These are phyloP conservation scores for Drosophila parthenogenetica DNA, from an alignment of 2,888 invertebrate genomes.

Conservation along the genomic window DNA sequence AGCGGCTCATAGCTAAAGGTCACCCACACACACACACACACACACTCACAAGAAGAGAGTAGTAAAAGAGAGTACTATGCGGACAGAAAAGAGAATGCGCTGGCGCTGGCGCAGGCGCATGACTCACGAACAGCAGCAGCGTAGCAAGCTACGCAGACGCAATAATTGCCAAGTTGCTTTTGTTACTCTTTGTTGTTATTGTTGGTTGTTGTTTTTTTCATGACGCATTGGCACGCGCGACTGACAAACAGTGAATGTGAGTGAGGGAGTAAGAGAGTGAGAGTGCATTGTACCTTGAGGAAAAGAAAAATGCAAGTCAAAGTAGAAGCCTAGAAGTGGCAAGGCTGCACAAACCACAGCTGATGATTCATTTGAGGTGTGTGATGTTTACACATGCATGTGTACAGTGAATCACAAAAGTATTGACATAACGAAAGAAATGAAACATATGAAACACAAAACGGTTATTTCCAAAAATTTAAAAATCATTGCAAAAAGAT, in stretches of 20 bases:
- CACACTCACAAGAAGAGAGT: conserved; percentile 7
- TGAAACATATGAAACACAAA: too few relatives aligned
- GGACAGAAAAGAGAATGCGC: conserved; percentile 3
- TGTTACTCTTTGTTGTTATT: conserved; percentile 11
- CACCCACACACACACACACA: conserved; percentile 16
- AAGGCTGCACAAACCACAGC: conserved; percentile 24
- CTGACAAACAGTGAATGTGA: conserved; percentile 12
- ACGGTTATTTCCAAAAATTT: too few relatives aligned
- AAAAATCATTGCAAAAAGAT: too few relatives aligned
- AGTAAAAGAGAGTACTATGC: conserved; percentile 1
- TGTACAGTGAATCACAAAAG: neutral
- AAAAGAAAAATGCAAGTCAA: conserved; percentile 3
- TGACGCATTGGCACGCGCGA: conserved; percentile 49
- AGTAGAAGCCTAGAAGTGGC: conserved; percentile 31
- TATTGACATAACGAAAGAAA: neutral
- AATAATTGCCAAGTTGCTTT: conserved; percentile 36
- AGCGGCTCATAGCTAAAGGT: conserved; percentile 33
- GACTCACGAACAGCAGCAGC: conserved; percentile 40
- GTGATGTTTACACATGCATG: conserved; percentile 1
- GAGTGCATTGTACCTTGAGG: conserved; percentile 54
- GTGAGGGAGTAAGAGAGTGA: conserved; percentile 21
- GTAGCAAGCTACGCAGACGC: conserved; percentile 50
- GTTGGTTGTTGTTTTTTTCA: conserved; percentile 22
- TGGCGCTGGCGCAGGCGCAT: conserved; percentile 31
- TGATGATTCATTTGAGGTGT: conserved; percentile 52